phyloP scores from a whole-genome alignment of 2,888 invertebrate species.

The Eristalis intricaria region DNA sequence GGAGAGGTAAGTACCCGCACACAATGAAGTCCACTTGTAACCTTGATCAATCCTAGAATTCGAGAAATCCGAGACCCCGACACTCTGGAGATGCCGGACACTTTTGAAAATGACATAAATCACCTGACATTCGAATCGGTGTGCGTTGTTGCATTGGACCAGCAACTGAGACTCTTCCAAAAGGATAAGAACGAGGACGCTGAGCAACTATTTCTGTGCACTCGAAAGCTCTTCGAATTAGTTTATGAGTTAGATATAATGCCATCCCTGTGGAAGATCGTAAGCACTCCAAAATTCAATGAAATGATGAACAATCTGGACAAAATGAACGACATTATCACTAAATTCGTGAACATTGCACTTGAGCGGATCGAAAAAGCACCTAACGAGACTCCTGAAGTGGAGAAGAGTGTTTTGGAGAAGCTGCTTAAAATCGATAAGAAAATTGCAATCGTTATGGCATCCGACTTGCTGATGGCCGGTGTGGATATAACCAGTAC shows the following conservation, averaged over 20 bases:
- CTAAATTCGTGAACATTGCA: slow-evolving; percentile 77
- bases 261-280: slow-evolving; percentile 77
- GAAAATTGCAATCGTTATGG: slow-evolving; percentile 83
- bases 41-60: slow-evolving; percentile 73
- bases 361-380: slow-evolving; percentile 71
- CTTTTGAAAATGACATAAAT: slow-evolving; percentile 82
- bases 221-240: slow-evolving; percentile 66
- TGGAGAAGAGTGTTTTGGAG: slow-evolving; percentile 82
- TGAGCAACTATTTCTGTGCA: slow-evolving; percentile 70
- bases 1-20: slow-evolving; percentile 61
- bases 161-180: slow-evolving; percentile 70
- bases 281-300: slow-evolving; percentile 76
- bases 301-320: slow-evolving; percentile 74
- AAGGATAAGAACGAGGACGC: slow-evolving; percentile 74
- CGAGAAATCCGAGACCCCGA: slow-evolving; percentile 72
- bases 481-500: slow-evolving; percentile 85
- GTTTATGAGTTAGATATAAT: slow-evolving; percentile 75
- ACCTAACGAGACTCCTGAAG: slow-evolving; percentile 59
- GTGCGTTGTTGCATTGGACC: slow-evolving; percentile 78
- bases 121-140: slow-evolving; percentile 84
- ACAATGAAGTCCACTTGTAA: background rate
- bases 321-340: slow-evolving; percentile 73
- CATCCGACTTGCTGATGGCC: slow-evolving; percentile 83
- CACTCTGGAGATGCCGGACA: slow-evolving; percentile 76
- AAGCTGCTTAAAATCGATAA: slow-evolving; percentile 82